Conservation (phyloP, 2,797 vertebrate genomes). For the Bradypodion ventrale region DNA sequence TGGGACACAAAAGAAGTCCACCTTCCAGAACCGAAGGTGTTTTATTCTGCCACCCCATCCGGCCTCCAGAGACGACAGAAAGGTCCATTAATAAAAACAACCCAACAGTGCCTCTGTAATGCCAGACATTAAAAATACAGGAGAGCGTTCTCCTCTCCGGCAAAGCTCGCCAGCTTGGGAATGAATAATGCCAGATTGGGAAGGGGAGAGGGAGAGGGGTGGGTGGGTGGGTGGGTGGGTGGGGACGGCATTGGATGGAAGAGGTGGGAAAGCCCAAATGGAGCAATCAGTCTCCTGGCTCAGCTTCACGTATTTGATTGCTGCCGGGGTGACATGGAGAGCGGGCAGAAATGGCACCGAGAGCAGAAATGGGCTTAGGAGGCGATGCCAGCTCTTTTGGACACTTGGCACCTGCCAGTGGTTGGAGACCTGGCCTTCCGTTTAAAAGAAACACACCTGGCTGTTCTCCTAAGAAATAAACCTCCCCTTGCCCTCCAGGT, state of each 20-base stretch:
- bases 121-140: slow-evolving; percentile 15
- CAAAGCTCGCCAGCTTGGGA: background rate
- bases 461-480: no score
- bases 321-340: background rate
- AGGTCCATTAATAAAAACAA: background rate
- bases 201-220: no score
- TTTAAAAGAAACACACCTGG: background rate
- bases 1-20: no score
- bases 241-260: background rate
- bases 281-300: background rate
- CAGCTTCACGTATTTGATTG: background rate
- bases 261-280: background rate
- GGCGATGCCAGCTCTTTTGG: background rate
- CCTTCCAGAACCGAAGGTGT: background rate
- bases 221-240: no score
- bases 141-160: background rate
- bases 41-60: background rate
- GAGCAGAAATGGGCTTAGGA: background rate
- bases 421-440: background rate
- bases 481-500: no score
- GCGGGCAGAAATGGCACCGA: background rate
- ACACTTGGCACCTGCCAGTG: background rate
- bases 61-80: background rate
- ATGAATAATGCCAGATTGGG: background rate
- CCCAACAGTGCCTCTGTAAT: background rate